Conservation (phyloP, 2,113 vertebrate genomes). For the Oreochromis niloticus region DNA sequence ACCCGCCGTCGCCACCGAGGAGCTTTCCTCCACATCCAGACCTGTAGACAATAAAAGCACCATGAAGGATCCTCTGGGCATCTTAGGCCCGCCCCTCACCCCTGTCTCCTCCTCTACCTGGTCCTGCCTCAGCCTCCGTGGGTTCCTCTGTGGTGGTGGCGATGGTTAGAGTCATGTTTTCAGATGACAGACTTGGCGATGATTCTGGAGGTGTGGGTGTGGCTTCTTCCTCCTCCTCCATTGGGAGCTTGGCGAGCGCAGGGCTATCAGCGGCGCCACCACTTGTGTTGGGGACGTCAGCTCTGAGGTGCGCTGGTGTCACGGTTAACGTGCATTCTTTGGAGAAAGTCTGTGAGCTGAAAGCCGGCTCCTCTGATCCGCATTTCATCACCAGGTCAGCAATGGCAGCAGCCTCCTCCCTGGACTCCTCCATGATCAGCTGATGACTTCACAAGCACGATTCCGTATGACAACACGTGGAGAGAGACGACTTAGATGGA, state of each 20-base stretch:
- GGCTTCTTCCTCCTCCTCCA: conserved; percentile 1
- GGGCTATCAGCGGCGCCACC: neutral
- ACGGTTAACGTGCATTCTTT: neutral
- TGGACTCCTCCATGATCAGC: conserved; percentile 45
- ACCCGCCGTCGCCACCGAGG: conserved; percentile 9
- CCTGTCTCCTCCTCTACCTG: neutral
- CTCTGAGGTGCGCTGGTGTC: neutral
- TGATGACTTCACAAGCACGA: neutral
- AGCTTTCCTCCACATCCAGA: conserved; percentile 38
- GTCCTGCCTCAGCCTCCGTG: neutral
- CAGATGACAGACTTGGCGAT: neutral
- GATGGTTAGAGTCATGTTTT: neutral
- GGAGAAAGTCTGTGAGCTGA: neutral
- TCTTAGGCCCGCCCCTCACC: neutral
- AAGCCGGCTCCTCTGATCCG: neutral
- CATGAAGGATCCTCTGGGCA: neutral
- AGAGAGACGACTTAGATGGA: neutral
- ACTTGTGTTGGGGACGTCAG: neutral
- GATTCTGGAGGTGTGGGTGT: neutral
- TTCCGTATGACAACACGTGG: neutral
- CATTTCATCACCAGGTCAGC: neutral
- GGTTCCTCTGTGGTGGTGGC: conserved; percentile 25
- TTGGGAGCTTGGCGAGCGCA: neutral
- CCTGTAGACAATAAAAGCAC: neutral
- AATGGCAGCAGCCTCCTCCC: neutral